These are phyloP conservation scores for Cephalopholis sonnerati DNA, from an alignment of 2,113 vertebrate genomes.

Conservation along the genomic window DNA sequence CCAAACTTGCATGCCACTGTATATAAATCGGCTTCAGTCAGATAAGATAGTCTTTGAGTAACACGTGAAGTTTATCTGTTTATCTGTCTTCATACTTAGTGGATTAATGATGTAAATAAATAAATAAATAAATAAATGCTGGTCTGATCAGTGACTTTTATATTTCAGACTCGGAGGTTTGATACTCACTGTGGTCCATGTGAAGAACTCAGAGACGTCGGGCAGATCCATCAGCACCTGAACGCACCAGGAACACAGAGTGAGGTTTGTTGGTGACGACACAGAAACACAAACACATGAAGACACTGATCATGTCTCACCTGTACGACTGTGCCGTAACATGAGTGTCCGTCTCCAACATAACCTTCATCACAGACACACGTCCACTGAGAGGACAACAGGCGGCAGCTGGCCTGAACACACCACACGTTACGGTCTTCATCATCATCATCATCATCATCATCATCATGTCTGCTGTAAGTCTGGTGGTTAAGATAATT, in stretches of 20 bases:
- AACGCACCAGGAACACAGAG: conserved; percentile 19
- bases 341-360: conserved; percentile 86
- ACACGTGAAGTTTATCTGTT: too few relatives aligned
- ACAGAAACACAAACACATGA: rapidly evolving
- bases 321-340: conserved; percentile 88
- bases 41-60: too few relatives aligned
- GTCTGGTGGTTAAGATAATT: too few relatives aligned
- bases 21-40: too few relatives aligned
- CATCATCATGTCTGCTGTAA: background rate
- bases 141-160: background rate
- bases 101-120: too few relatives aligned
- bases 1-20: too few relatives aligned
- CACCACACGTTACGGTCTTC: background rate
- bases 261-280: background rate
- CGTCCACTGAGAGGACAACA: conserved; percentile 80
- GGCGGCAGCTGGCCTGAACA: conserved; percentile 72
- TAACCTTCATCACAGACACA: conserved; percentile 90
- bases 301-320: conserved; percentile 65
- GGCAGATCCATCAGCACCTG: conserved; percentile 89
- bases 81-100: background rate
- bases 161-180: background rate
- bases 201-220: conserved; percentile 86
- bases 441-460: background rate
- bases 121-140: too few relatives aligned
- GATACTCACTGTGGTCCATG: conserved; percentile 90